Percentiles rank a stretch among this genome's conserved stretches.
phyloP scores from a whole-genome alignment of 2,113 vertebrate species.

The Peromyscus leucopus region DNA sequence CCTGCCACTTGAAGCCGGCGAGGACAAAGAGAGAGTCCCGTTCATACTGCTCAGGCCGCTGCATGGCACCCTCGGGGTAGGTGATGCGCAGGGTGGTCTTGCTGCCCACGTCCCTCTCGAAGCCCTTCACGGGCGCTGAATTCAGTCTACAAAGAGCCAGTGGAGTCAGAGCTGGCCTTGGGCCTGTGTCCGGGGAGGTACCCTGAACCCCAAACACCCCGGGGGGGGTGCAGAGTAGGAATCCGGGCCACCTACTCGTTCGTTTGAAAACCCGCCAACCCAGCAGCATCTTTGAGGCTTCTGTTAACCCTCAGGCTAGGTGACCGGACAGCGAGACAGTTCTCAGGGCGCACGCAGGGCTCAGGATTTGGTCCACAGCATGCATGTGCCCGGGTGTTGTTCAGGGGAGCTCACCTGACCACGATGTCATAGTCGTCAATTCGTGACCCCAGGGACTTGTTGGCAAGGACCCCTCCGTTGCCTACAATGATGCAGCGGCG shows the following conservation, averaged over 20 bases:
- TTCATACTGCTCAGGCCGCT: constrained; percentile 95
- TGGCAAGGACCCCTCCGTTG: constrained; percentile 97
- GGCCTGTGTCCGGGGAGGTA: neutral
- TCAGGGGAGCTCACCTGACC: constrained; percentile 91
- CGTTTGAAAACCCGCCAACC: constrained; percentile 8
- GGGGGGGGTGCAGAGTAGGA: neutral
- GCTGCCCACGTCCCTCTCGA: constrained; percentile 95
- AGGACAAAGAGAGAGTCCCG: constrained; percentile 97
- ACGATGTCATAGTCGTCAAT: constrained; percentile 98
- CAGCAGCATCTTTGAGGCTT: neutral
- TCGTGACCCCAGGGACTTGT: constrained; percentile 96
- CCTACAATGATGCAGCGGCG: constrained; percentile 97
- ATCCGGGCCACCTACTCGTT: neutral
- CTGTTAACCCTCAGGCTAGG: neutral
- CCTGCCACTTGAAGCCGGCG: constrained; percentile 97
- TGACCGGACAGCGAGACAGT: neutral
- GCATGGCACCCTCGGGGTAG: constrained; percentile 98
- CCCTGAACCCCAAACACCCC: neutral
- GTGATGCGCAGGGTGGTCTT: constrained; percentile 99
- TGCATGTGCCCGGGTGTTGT: neutral
- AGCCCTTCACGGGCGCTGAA: constrained; percentile 94
- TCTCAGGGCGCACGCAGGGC: neutral
- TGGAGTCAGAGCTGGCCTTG: constrained; percentile 46
- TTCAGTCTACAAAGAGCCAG: constrained; percentile 91
- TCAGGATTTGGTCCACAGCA: neutral